Percentiles rank a stretch among this genome's conserved stretches.
Evolutionary conservation across 2,797 vertebrate species (phyloP).

Genomic region (Betta splendens): DNA sequence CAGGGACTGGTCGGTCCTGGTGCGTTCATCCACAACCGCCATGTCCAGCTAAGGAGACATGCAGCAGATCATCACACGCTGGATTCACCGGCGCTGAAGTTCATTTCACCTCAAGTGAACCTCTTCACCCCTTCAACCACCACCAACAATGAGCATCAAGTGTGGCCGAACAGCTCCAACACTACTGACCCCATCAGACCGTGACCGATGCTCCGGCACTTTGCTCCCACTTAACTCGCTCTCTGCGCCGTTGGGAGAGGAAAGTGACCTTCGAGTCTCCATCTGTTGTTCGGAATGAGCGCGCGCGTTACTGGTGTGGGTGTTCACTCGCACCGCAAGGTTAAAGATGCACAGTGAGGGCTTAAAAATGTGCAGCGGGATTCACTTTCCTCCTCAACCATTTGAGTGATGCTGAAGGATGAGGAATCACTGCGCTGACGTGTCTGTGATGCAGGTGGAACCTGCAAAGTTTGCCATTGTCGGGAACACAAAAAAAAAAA

Average conservation of each 20-base stretch:
- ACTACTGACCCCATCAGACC: slow-evolving; percentile 65
- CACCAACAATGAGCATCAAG: slow-evolving; percentile 31
- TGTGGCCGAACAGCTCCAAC: slow-evolving; percentile 43
- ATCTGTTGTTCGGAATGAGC: slow-evolving; percentile 71
- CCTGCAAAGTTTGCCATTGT: slow-evolving; percentile 45
- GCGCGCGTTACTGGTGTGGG: too few relatives aligned
- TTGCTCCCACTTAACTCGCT: slow-evolving; percentile 40
- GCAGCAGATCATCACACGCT: slow-evolving; percentile 3
- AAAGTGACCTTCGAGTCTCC: slow-evolving; percentile 57
- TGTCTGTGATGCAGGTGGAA: slow-evolving; percentile 34
- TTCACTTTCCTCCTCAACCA: slow-evolving; percentile 82
- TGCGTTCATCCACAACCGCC: slow-evolving; percentile 46
- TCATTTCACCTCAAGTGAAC: slow-evolving; percentile 9
- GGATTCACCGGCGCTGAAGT: neutral
- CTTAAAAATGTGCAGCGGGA: neutral
- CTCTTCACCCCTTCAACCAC: slow-evolving; percentile 30
- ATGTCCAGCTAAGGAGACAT: slow-evolving; percentile 42
- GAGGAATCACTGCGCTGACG: slow-evolving; percentile 26
- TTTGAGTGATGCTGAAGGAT: slow-evolving; percentile 80
- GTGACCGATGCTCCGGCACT: slow-evolving; percentile 43
- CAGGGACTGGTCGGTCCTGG: slow-evolving; percentile 41
- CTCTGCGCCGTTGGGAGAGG: slow-evolving; percentile 15
- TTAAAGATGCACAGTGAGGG: neutral
- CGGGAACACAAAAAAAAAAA: neutral
- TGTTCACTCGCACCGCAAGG: neutral